phyloP scores from a whole-genome alignment of 2,888 invertebrate species.

The Cataglyphis albicans region DNA sequence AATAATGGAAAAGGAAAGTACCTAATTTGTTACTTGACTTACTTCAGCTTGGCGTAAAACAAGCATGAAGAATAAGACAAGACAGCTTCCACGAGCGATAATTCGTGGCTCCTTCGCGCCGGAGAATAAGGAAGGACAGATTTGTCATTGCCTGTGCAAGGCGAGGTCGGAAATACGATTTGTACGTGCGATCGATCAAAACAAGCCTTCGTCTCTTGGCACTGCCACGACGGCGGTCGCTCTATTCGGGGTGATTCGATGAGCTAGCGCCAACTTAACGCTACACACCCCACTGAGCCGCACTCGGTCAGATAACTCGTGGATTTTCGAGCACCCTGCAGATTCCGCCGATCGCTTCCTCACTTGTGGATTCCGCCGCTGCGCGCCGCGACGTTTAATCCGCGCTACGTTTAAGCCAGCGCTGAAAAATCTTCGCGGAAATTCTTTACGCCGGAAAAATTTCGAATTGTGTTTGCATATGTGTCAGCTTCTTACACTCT shows the following conservation, averaged over 20 bases:
- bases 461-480: neutral
- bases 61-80: conserved; percentile 18
- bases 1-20: conserved; percentile 28
- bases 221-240: conserved; percentile 66
- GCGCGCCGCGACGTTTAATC: conserved; percentile 65
- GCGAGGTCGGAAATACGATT: conserved; percentile 77
- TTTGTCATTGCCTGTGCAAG: conserved; percentile 61
- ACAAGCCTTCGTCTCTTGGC: conserved; percentile 63
- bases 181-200: conserved; percentile 81
- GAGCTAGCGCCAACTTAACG: conserved; percentile 83
- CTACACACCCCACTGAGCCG: conserved; percentile 83
- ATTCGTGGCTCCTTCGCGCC: conserved; percentile 1
- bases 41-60: conserved; percentile 11
- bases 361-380: conserved; percentile 75
- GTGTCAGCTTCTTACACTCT: neutral
- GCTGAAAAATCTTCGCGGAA: conserved; percentile 12
- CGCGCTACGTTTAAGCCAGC: conserved; percentile 32
- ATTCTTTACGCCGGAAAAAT: conserved; percentile 15
- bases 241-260: conserved; percentile 80
- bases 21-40: conserved; percentile 42
- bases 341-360: conserved; percentile 74
- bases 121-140: conserved; percentile 31
- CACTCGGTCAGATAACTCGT: conserved; percentile 83
- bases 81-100: conserved; percentile 21
- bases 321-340: conserved; percentile 80